These are phyloP conservation scores for Psittacula derbiana DNA, from an alignment of 2,797 vertebrate genomes.

Conservation along the genomic window DNA sequence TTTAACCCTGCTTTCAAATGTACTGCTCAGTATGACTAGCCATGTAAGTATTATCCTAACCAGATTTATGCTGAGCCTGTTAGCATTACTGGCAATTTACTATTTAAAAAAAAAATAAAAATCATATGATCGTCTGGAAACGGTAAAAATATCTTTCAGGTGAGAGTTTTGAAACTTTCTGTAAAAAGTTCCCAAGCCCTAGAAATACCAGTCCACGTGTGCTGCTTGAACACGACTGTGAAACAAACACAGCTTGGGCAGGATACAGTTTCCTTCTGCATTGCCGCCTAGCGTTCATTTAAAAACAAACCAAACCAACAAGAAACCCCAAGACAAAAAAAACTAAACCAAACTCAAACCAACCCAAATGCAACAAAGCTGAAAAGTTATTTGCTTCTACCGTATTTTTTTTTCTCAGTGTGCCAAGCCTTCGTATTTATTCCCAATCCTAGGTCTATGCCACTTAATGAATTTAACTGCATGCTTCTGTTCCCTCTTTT, in stretches of 20 bases:
- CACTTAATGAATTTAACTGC: background rate
- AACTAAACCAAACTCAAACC: background rate
- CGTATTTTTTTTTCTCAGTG: background rate
- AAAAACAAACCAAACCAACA: background rate
- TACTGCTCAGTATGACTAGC: background rate
- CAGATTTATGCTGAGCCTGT: background rate
- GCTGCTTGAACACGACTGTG: fast-evolving
- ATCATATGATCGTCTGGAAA: background rate
- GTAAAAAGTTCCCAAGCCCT: background rate
- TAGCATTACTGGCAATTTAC: background rate
- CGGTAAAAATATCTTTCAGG: background rate
- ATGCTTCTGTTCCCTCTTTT: background rate
- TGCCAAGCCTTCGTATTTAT: background rate
- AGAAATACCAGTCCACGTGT: fast-evolving
- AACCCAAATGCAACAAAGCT: background rate
- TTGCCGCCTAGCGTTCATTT: conserved; percentile 9
- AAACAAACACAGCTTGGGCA: background rate
- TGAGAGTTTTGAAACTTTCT: background rate
- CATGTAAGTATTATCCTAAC: fast-evolving
- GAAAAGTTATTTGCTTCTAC: background rate
- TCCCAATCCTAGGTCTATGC: fast-evolving
- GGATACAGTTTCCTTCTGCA: background rate
- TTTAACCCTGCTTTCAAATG: background rate
- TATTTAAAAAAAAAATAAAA: no score
- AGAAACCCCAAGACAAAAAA: background rate